Evolutionary conservation across 2,888 invertebrate species (phyloP), one percentile per base, ranked within the genome.

Genomic region (Aromia moschata): DNA sequence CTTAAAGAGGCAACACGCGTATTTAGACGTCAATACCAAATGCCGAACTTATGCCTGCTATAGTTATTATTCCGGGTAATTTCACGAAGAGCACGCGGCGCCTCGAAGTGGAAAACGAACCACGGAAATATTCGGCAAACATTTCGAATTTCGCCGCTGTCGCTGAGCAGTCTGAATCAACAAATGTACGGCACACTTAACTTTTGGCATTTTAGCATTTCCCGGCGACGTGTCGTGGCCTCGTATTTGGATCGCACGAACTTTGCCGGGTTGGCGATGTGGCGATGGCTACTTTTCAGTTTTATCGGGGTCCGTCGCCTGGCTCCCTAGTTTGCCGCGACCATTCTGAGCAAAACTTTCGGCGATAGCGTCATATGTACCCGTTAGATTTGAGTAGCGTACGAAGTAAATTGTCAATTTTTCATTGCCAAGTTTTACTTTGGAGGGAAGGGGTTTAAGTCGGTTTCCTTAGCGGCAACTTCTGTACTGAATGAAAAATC

Each of bases 161-260:
- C 45, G 31, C 31, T 12, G 14, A 30, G 31, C 16, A 16, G 30
- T 45, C 45, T 15, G 25, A 31, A 31, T 45, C 45, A 31, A 45
- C 45, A 31, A 45, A 45, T 45, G 45, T 31, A 43, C 25, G 31
- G 31, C 30, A 45, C 12, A 15, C 31, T 45, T 45, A 45, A 45
- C 45, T 45, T 45, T 43, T 31, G 30, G 16, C 31, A 31, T 45
- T 45, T n/a, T 45, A 45, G 45, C 14, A 45, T 45, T 45, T 45
- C 15, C 45, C 16, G 15, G 45, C 45, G 31, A 31, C 15, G 10
- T 16, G 16, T 16, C 7, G 25, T 14, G 16, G 45, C n/a, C 30
- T 46, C 20, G 16, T 47, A 47, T 47, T 49, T 49, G 47, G 20
- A 49, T 49, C 36, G 47, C 14, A 20, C 14, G 20, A 49, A 49